phyloP scores from a whole-genome alignment of 35 echinoderm and acorn worm genomes.

The Acanthaster planci region DNA sequence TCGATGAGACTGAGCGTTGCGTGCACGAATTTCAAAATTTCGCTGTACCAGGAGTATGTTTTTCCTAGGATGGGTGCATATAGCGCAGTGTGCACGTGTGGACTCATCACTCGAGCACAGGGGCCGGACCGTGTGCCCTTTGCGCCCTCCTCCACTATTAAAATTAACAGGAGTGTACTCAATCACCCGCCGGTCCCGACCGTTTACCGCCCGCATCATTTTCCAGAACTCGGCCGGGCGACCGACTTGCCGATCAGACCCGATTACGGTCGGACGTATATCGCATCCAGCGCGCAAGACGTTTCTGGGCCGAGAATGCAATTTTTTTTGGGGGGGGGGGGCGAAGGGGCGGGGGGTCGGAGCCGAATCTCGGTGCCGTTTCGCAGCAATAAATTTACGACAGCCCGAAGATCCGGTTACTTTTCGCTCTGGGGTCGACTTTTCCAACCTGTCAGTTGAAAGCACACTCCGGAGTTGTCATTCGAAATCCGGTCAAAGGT shows the following conservation, averaged over 20 bases:
- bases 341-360: no score
- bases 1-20: no score
- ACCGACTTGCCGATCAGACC: background rate
- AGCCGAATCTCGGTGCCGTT: background rate
- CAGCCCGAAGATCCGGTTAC: background rate
- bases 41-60: no score
- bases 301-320: slow-evolving; percentile 23
- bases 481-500: background rate
- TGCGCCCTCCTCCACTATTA: no score
- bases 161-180: background rate
- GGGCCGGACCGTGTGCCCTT: no score
- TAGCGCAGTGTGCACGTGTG: no score
- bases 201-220: slow-evolving; percentile 4
- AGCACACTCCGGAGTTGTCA: background rate
- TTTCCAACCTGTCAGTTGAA: background rate
- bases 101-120: no score
- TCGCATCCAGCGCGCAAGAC: background rate
- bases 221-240: background rate
- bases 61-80: no score
- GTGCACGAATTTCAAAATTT: no score
- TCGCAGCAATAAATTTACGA: background rate
- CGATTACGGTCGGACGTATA: background rate
- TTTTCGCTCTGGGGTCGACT: slow-evolving; percentile 1
- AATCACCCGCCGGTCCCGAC: slow-evolving; percentile 4
- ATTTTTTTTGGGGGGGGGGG: no score